phyloP scores from a whole-genome alignment of 2,888 invertebrate genomes.

The Nomada flava region DNA sequence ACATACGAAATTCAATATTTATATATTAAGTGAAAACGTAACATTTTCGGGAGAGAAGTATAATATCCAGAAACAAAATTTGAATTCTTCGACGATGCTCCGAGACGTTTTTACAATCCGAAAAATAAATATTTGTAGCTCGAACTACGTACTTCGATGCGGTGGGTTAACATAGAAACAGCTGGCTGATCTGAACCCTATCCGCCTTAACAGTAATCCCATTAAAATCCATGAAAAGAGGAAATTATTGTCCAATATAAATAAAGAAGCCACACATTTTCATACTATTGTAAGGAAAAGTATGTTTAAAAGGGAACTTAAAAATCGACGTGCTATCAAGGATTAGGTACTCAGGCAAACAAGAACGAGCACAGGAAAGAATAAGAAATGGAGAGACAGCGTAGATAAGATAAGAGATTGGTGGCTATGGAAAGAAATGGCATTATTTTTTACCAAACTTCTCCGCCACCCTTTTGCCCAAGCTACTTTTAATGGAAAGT shows the following conservation, averaged over 20 bases:
- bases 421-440: slow-evolving; percentile 19
- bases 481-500: slow-evolving; percentile 56
- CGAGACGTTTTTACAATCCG: not conserved
- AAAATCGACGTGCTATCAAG: not conserved
- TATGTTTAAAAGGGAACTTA: too few relatives aligned
- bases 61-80: too few relatives aligned
- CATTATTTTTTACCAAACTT: slow-evolving; percentile 27
- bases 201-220: not conserved
- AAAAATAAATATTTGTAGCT: not conserved
- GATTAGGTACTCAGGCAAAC: not conserved
- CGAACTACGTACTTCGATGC: not conserved
- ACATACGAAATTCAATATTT: too few relatives aligned
- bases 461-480: slow-evolving; percentile 13
- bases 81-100: too few relatives aligned
- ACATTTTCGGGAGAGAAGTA: too few relatives aligned
- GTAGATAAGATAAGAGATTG: not conserved
- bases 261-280: not conserved
- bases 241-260: not conserved
- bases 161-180: slow-evolving; percentile 43
- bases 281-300: not conserved
- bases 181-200: slow-evolving; percentile 37
- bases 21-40: too few relatives aligned
- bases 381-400: slow-evolving; percentile 2
- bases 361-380: not conserved
- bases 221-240: not conserved